Evolutionary conservation across 1,140 invertebrate genomes (phyloP), one percentile per base, ranked within the genome.

Genomic region (Centruroides sculpturatus): DNA sequence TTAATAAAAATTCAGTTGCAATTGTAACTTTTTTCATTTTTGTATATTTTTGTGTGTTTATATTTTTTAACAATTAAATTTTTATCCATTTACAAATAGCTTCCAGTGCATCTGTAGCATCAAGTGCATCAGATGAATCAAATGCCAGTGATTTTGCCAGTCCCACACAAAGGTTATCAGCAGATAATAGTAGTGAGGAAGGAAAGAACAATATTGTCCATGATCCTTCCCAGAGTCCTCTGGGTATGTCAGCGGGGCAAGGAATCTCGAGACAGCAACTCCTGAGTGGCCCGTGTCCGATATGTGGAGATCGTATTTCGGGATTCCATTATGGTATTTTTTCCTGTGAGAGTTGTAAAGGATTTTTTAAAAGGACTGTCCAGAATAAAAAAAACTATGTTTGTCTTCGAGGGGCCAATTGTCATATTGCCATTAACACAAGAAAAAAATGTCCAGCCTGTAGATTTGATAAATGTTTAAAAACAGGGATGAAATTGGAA

Each of bases 381-480:
- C 93, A 98, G 77, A 98, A 98, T 73, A 83, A 93, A 57, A 96
- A 97, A 76, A 90, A 92, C 72, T 98, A 97, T 75, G 86, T 92
- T 62, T 98, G 94, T 73, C 79, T 95, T 54, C 81, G 90, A 53
- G 89, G 90, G 12, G 88, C 88, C 0, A 85, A 85, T 58, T 97
- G 94, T 76, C 86, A 89, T 4, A 87, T 96, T 12, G 89, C 71
- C 41, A 88, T 94, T 10, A 85, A 86, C 7, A 96, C 92, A 35
- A 78, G 94, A 46, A 98, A 98, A 72, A 96, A 97, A 71, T 98
- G 94, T 72, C 92, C 93, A 0, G 91, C 92, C 12, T 98, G 94
- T 73, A 79, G 94, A n/a, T 97, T 97, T 71, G 86, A 94, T 60
- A 96, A 96, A 76, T 98, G 94, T 75, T 81, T 97, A 12, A 85